Conservation (phyloP, 2,113 vertebrate species). For the Antechinus flavipes region DNA sequence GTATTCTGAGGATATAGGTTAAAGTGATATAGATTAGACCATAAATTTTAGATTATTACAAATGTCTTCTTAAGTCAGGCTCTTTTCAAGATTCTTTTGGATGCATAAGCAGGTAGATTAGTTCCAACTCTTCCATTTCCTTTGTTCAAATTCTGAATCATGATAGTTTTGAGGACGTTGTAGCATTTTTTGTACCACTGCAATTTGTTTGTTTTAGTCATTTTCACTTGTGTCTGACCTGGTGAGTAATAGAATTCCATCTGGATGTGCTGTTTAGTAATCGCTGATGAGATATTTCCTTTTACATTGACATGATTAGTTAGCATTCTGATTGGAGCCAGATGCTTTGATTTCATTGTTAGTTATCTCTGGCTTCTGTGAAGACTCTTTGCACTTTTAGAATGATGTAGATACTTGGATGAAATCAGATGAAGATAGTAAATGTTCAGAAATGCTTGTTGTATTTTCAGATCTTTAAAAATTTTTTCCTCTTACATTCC, state of each 20-base stretch:
- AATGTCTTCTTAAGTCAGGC: neutral
- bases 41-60: neutral
- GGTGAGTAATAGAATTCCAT: slow-evolving; percentile 47
- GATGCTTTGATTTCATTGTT: slow-evolving; percentile 28
- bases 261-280: slow-evolving; percentile 37
- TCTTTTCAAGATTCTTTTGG: neutral
- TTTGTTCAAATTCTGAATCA: neutral
- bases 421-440: neutral
- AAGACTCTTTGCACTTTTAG: slow-evolving; percentile 28
- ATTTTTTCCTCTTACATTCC: slow-evolving; percentile 76
- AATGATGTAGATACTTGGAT: slow-evolving; percentile 20
- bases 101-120: neutral
- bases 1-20: neutral
- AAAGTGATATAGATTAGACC: neutral
- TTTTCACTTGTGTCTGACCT: slow-evolving; percentile 54
- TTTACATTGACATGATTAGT: slow-evolving; percentile 35
- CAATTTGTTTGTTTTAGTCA: slow-evolving; percentile 13
- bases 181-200: slow-evolving; percentile 47
- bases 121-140: neutral
- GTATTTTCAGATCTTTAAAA: neutral
- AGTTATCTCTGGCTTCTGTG: neutral
- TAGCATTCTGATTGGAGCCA: slow-evolving; percentile 37
- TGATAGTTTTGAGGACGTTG: slow-evolving; percentile 20
- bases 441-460: slow-evolving; percentile 53
- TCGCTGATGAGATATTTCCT: slow-evolving; percentile 47